A percentile compares a stretch with the other conserved stretches of the same genome.
phyloP scores from a whole-genome alignment of 2,113 vertebrate genomes.

The Hyla sarda region DNA sequence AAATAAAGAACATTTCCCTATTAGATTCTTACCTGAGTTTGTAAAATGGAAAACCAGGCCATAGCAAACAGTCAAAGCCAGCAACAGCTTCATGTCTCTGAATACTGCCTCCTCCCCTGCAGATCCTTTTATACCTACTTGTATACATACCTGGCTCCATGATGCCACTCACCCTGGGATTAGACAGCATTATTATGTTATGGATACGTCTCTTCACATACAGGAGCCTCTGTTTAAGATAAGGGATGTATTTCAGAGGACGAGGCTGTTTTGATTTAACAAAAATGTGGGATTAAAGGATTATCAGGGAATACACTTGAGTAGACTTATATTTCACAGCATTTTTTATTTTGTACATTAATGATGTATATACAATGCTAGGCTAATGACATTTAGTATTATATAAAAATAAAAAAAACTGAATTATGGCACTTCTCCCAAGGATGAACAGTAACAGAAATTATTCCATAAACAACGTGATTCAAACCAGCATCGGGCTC shows the following conservation, averaged over 20 bases:
- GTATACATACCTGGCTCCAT: background rate
- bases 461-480: no score
- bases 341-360: background rate
- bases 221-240: conserved; percentile 27
- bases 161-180: background rate
- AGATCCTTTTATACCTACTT: conserved; percentile 2
- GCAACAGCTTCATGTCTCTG: conserved; percentile 30
- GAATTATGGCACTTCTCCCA: no score
- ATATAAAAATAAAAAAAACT: no score
- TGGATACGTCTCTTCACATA: conserved; percentile 1
- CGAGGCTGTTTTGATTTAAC: background rate
- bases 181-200: conserved; percentile 10
- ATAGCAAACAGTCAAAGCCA: conserved; percentile 33
- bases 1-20: background rate
- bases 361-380: background rate
- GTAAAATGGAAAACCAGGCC: conserved; percentile 31
- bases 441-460: no score
- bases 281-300: background rate
- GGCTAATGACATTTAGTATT: background rate
- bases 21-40: conserved; percentile 32
- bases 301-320: background rate
- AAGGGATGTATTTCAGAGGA: conserved; percentile 14
- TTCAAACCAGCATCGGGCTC: no score
- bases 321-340: background rate
- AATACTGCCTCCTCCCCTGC: background rate